phyloP scores from a whole-genome alignment of 2,888 invertebrate genomes.

The Clostera curtula region DNA sequence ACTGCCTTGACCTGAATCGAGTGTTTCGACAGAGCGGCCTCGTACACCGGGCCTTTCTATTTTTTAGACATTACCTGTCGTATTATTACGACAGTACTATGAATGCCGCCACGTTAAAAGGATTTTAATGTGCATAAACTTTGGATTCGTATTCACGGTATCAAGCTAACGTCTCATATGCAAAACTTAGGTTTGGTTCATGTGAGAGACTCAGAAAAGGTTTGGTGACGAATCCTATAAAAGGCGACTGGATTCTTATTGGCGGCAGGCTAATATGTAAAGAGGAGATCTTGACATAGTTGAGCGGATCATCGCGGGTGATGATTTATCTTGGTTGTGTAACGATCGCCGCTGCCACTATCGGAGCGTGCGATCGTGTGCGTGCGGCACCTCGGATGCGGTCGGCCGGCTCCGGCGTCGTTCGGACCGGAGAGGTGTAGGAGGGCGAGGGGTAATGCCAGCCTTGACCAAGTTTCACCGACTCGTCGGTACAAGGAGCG shows the following conservation, averaged over 20 bases:
- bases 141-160: constrained; percentile 32
- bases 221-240: constrained; percentile 4
- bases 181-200: constrained; percentile 13
- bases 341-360: constrained; percentile 52
- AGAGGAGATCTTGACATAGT: constrained; percentile 66
- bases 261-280: constrained; percentile 16
- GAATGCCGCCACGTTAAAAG: constrained; percentile 61
- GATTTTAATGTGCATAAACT: constrained; percentile 50
- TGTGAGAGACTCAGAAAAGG: constrained; percentile 9
- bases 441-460: constrained; percentile 44
- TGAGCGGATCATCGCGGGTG: constrained; percentile 52
- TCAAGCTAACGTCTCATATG: constrained; percentile 36
- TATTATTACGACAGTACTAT: constrained; percentile 70
- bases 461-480: constrained; percentile 74
- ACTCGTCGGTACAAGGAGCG: constrained; percentile 69
- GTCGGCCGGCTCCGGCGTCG: constrained; percentile 47
- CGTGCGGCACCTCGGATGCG: constrained; percentile 47
- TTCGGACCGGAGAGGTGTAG: constrained; percentile 33
- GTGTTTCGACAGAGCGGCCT: constrained; percentile 72
- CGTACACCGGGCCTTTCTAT: constrained; percentile 74
- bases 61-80: constrained; percentile 75
- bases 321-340: constrained; percentile 68
- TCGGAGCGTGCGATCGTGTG: constrained; percentile 54
- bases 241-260: constrained; percentile 20
- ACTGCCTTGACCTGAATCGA: constrained; percentile 73